A percentile compares a stretch with the other conserved stretches of the same genome.
phyloP scores from a whole-genome alignment of 2,113 vertebrate genomes.

The Cisticola juncidis region DNA sequence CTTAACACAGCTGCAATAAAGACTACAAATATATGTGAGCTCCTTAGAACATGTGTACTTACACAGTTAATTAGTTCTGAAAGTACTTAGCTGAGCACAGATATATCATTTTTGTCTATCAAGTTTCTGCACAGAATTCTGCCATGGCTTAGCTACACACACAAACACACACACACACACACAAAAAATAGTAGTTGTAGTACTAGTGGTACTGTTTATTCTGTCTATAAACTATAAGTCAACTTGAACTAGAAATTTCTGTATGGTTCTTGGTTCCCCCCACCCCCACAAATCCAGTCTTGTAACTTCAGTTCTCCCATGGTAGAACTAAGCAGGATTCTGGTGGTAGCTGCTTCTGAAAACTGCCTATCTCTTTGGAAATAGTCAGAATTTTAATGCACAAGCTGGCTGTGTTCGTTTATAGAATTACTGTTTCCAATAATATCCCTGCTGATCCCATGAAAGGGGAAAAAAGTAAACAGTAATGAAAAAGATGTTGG shows the following conservation, averaged over 20 bases:
- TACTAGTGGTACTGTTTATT: neutral
- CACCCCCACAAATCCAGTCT: neutral
- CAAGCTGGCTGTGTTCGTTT: constrained; percentile 11
- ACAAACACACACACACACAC: too few species aligned
- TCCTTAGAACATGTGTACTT: neutral
- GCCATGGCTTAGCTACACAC: neutral
- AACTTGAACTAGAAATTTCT: neutral
- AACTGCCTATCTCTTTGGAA: constrained; percentile 40
- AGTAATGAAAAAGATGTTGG: constrained; percentile 28
- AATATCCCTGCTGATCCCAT: constrained; percentile 47
- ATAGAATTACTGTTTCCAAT: constrained; percentile 53
- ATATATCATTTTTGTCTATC: neutral
- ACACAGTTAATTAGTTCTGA: neutral
- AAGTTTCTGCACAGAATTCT: neutral
- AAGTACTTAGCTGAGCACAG: neutral
- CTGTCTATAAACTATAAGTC: neutral
- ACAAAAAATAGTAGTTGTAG: too few species aligned
- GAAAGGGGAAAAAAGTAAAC: constrained; percentile 22
- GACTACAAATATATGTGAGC: neutral
- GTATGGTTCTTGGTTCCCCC: neutral
- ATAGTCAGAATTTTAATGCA: constrained; percentile 51
- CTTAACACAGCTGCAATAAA: neutral
- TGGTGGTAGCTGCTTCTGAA: constrained; percentile 8
- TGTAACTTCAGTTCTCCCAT: neutral
- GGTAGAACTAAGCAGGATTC: neutral